phyloP scores from a whole-genome alignment of 2,797 vertebrate genomes.

The Takifugu ocellatus region DNA sequence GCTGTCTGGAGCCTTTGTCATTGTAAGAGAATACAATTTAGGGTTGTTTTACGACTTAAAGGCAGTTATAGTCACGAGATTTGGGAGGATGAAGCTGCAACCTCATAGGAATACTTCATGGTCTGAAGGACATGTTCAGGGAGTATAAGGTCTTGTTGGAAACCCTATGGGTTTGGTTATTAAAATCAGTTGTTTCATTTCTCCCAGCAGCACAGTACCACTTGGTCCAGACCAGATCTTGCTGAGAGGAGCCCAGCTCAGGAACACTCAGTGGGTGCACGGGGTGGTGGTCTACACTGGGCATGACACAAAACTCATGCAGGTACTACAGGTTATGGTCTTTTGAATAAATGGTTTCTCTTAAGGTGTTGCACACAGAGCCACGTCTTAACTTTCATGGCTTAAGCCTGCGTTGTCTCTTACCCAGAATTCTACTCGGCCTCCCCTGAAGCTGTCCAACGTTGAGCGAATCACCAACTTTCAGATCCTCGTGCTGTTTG shows the following conservation, averaged over 20 bases:
- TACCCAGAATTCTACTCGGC: constrained; percentile 92
- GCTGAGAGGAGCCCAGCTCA: constrained; percentile 92
- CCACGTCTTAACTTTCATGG: neutral
- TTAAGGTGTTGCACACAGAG: too few relatives aligned
- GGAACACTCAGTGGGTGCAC: constrained; percentile 97
- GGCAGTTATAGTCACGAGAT: neutral
- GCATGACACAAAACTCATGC: constrained; percentile 99
- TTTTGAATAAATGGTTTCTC: neutral
- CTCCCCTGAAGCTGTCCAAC: constrained; percentile 96
- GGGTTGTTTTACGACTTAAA: neutral
- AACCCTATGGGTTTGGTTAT: neutral
- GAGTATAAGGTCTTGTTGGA: neutral
- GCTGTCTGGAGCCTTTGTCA: constrained; percentile 19
- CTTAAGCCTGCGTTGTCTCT: constrained; percentile 7
- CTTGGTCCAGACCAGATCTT: constrained; percentile 97
- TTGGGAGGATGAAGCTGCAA: neutral
- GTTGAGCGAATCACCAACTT: constrained; percentile 98
- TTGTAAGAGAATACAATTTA: constrained; percentile 11
- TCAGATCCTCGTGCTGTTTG: constrained; percentile 96
- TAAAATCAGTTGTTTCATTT: constrained; percentile 23
- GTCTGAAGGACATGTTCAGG: too few relatives aligned
- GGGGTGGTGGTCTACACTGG: constrained; percentile 98
- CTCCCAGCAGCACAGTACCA: constrained; percentile 81
- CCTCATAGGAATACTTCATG: too few relatives aligned
- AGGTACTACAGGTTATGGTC: constrained; percentile 73